Conservation (phyloP, 2,113 vertebrate species). For the Clarias macrocephalus region DNA sequence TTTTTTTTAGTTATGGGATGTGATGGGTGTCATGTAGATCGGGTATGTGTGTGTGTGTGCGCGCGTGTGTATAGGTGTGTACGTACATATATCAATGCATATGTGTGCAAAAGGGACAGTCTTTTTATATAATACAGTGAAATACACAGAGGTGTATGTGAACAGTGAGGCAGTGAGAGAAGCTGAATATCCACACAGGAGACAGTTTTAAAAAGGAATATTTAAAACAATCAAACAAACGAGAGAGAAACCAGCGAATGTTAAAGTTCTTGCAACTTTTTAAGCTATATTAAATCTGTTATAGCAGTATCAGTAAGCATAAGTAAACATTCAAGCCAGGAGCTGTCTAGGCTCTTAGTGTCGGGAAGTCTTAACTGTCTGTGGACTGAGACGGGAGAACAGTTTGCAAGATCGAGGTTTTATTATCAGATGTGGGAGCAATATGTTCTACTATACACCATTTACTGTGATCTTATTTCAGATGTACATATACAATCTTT, state of each 20-base stretch:
- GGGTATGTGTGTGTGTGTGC: too few relatives aligned
- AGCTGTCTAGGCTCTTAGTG: not conserved
- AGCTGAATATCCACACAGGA: not conserved
- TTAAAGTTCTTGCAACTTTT: not conserved
- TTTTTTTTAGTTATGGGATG: not conserved
- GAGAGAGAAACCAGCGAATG: not conserved
- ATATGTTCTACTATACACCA: constrained; percentile 58
- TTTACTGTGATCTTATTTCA: constrained; percentile 61
- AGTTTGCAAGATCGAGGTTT: constrained; percentile 1
- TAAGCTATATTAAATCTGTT: not conserved
- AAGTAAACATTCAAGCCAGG: not conserved
- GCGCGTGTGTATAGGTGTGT: not conserved
- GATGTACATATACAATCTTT: constrained; percentile 75
- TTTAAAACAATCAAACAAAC: not conserved
- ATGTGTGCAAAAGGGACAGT: not conserved
- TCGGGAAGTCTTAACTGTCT: not conserved
- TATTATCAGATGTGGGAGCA: constrained; percentile 57
- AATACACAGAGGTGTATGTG: too few relatives aligned
- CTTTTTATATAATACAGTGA: not conserved
- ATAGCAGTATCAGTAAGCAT: not conserved
- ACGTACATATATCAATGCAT: too few relatives aligned
- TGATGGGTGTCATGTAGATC: not conserved
- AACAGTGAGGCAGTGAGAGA: not conserved
- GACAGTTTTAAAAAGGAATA: not conserved
- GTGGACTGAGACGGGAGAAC: not conserved